A percentile compares a stretch with the other conserved stretches of the same genome.
These are phyloP conservation scores for Leuciscus idus DNA, from an alignment of 2,113 vertebrate species.

Conservation along the genomic window DNA sequence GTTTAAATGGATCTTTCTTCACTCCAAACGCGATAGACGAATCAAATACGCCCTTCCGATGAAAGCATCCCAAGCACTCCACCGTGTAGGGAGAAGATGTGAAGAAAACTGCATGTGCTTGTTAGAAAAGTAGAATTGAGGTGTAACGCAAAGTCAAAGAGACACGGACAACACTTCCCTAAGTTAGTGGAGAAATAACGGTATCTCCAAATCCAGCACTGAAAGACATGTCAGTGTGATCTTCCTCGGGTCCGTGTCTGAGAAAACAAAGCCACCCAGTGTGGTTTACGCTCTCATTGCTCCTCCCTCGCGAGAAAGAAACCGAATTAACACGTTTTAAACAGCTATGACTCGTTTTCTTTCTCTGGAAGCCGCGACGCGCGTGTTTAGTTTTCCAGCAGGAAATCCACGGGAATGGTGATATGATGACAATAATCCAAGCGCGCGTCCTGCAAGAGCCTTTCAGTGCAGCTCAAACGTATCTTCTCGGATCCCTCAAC, in stretches of 20 bases:
- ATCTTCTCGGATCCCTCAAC: slow-evolving; percentile 33
- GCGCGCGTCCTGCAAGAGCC: slow-evolving; percentile 4
- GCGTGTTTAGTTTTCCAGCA: background rate
- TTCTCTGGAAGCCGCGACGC: background rate
- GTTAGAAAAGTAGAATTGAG: background rate
- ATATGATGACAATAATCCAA: slow-evolving; percentile 31
- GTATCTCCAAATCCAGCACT: slow-evolving; percentile 23
- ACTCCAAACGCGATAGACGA: slow-evolving; percentile 13
- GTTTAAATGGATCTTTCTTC: slow-evolving; percentile 62
- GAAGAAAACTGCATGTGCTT: slow-evolving; percentile 15
- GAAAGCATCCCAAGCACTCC: slow-evolving; percentile 50
- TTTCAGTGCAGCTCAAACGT: slow-evolving; percentile 33
- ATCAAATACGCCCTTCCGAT: slow-evolving; percentile 53
- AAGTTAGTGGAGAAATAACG: slow-evolving; percentile 6
- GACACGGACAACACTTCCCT: background rate
- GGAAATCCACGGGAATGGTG: background rate
- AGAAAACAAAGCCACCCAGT: slow-evolving; percentile 62
- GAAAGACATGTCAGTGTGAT: slow-evolving; percentile 24
- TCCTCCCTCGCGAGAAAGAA: slow-evolving; percentile 57
- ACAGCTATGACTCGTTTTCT: background rate
- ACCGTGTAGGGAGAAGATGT: background rate
- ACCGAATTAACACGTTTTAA: slow-evolving; percentile 39
- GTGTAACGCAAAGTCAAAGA: slow-evolving; percentile 3
- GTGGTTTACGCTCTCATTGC: slow-evolving; percentile 60
- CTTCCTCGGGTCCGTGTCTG: slow-evolving; percentile 31